These are phyloP conservation scores for Blera fallax DNA, from an alignment of 2,888 invertebrate species.

Conservation along the genomic window DNA sequence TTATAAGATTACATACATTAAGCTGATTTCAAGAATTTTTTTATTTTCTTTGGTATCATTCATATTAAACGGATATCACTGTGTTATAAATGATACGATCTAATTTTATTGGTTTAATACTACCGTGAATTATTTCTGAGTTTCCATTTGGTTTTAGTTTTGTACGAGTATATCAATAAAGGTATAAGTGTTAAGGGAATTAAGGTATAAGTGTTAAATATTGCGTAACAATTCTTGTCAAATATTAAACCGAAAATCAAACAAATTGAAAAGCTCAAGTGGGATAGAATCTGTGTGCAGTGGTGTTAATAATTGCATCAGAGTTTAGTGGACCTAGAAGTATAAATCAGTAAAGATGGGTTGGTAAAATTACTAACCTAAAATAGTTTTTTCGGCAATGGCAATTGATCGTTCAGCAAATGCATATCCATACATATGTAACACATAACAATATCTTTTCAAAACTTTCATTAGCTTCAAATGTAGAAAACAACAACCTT, in stretches of 20 bases:
- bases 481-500: too few species aligned
- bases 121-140: not conserved
- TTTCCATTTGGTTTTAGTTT: not conserved
- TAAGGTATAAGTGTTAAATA: not conserved
- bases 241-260: not conserved
- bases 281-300: too few species aligned
- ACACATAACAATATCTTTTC: too few species aligned
- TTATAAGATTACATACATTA: not conserved
- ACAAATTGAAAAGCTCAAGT: not conserved
- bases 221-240: not conserved
- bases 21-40: not conserved
- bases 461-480: too few species aligned
- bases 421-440: too few species aligned
- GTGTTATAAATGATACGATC: not conserved
- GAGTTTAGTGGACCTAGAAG: too few species aligned
- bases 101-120: not conserved
- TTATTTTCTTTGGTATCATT: not conserved
- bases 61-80: not conserved
- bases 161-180: too few species aligned
- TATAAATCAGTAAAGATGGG: too few species aligned
- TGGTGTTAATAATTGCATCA: too few species aligned
- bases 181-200: not conserved
- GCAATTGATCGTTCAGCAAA: too few species aligned
- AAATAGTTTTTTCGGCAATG: too few species aligned
- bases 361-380: too few species aligned